Evolutionary conservation across 2,888 invertebrate species (phyloP), one percentile per base, ranked within the genome.

Genomic region (Meganola albula): DNA sequence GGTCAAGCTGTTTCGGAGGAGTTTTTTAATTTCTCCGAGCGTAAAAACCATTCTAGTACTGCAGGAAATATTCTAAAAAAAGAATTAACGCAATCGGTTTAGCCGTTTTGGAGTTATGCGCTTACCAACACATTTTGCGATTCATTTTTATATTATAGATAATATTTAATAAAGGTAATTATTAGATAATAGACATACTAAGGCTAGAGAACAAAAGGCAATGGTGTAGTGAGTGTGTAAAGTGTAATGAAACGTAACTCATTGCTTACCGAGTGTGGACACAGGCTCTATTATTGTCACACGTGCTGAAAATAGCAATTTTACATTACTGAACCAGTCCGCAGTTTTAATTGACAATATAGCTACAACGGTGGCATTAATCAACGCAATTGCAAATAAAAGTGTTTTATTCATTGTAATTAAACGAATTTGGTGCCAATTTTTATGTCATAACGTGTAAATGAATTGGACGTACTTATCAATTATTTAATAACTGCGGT

Each of bases 271-370:
- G 34, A 37, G 37, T 48, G 44, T 46, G 45, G 32, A 34, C 45
- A 41, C 48, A 32, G 40, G 37, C 30, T 43, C 41, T 46, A 48
- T 50, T 44, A 55, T 55, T 42, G 44, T 45, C 44, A 48, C 49
- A 65, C 72, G 74, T 74, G 75, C 64, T 62, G 49, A 63, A 64
- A 70, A 74, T 74, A 66, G 57, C 63, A 69, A 72, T 68, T 69
- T 67, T 60, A 70, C 62, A 67, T 70, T 64, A 66, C 53, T 48
- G 41, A 53, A 47, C 43, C 62, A 47, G 56, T 44, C 40, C 52
- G 60, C 45, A 58, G 60, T 58, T 65, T 68, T 70, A 72, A 74
- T 75, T 74, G 72, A 63, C 68, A 62, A 61, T 64, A 59, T 56
- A 60, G 57, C 52, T 56, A 56, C 53, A 58, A 49, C 46, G 45